Base-by-base conservation (phyloP, 2,113 vertebrate genomes). In the Anarrhichthys ocellatus region DNA sequence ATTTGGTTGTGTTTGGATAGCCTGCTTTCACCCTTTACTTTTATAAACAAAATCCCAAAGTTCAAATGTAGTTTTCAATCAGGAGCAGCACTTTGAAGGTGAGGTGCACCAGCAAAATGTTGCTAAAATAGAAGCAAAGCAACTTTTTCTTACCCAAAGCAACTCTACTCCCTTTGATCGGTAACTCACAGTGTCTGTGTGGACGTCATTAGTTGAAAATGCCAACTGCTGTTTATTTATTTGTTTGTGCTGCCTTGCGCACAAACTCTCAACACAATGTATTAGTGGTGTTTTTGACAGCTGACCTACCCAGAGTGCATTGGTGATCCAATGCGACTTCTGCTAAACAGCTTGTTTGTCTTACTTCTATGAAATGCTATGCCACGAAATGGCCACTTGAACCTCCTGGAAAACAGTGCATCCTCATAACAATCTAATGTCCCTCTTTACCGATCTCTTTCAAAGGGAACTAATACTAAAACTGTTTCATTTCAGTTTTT, bases 381-480 rank as follows among this genome's bases (percentile, higher is more conserved):
- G 50, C 81, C 58, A 52, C 79, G 70, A 75, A 90, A 84, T 46
- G 29, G 40, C 46, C 15, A 10, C 66, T 70, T 69, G 27, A 52
- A 56, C 36, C 66, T 82, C 76, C 84, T 76, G 67, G 84, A 90
- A 89, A 85, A 67, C 46, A 15, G 32, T 5, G 20, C 52, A 58
- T 86, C 76, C 76, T 73, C 36, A 74, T 52, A 50, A 50, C 7
- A n/a, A 34, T 66, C 46, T 9, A 42, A 54, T 40, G 56, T 18
- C 73, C 29, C 44, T 18, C 22, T 62, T 6, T 50, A 24, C 22
- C 15, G 29, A 52, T 44, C 2, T 67, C 36, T 40, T 42, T 56
- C 7, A 58, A 56, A 42, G 40, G 32, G 48, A 76, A 61, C 17
- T 36, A 29, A 29, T 29, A 2, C 29, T 29, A 68, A 67, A 14